Percentiles rank a stretch among this genome's conserved stretches.
phyloP scores from a whole-genome alignment of 64 coral and sea anemone genomes.

The Catalaphyllia jardinei region DNA sequence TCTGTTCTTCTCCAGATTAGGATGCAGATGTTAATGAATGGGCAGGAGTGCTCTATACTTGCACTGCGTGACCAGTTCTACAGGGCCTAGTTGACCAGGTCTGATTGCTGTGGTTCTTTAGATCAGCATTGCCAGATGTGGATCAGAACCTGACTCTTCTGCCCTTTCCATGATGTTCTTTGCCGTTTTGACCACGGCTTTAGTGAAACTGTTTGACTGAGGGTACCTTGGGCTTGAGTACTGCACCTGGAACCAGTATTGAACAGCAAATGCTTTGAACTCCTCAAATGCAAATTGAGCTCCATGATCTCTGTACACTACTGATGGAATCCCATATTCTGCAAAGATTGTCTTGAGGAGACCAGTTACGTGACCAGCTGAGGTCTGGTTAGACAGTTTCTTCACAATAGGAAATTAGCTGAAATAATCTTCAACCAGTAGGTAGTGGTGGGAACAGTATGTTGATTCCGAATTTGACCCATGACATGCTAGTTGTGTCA shows the following conservation, averaged over 20 bases:
- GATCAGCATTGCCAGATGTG: conserved; percentile 28
- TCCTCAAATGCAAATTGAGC: conserved; percentile 5
- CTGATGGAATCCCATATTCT: neutral
- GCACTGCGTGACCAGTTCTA: neutral
- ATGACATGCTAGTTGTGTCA: neutral
- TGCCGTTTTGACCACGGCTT: neutral
- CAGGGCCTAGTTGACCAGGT: conserved; percentile 16
- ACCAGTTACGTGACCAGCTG: neutral
- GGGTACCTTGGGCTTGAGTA: conserved; percentile 26
- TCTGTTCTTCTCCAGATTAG: neutral
- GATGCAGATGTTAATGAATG: conserved; percentile 32
- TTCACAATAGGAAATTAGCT: neutral
- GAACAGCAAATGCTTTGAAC: conserved; percentile 1
- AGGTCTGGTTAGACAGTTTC: neutral
- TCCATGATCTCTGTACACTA: neutral
- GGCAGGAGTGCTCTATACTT: conserved; percentile 22
- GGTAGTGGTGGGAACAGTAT: neutral
- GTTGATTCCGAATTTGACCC: neutral
- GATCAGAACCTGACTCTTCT: too few relatives aligned
- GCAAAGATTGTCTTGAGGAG: too few relatives aligned
- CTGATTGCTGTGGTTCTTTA: neutral
- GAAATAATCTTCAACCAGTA: neutral
- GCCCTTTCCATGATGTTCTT: neutral
- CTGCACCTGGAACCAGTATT: conserved; percentile 1
- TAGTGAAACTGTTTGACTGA: conserved; percentile 9